Evolutionary conservation across 2,113 vertebrate genomes (phyloP).

Genomic region (Condylura cristata): DNA sequence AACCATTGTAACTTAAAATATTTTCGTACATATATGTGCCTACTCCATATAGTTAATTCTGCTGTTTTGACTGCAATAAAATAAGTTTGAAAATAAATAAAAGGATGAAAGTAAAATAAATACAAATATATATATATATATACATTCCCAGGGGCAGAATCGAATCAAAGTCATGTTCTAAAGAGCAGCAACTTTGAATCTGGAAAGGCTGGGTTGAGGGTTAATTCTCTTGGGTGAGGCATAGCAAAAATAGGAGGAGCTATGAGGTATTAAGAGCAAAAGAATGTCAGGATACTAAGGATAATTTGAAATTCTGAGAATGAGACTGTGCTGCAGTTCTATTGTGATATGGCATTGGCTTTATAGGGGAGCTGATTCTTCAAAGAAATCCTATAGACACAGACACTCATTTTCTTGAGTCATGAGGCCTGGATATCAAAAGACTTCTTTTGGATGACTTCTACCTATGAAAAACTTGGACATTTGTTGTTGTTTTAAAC

Average conservation of each 20-base stretch:
- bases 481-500: neutral
- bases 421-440: neutral
- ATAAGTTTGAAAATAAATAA: conserved; percentile 76
- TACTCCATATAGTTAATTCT: conserved; percentile 94
- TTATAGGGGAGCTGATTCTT: neutral
- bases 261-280: neutral
- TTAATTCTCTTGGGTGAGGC: neutral
- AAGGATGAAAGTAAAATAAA: conserved; percentile 77
- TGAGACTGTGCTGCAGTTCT: neutral
- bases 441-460: neutral
- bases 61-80: conserved; percentile 94
- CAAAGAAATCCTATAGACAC: neutral
- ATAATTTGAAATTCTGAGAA: neutral
- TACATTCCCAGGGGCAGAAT: neutral
- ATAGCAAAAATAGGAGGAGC: neutral
- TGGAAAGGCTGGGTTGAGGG: neutral
- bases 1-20: conserved; percentile 82
- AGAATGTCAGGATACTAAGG: neutral
- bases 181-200: neutral
- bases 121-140: neutral
- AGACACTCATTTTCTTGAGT: neutral
- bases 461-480: neutral
- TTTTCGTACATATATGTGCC: conserved; percentile 86
- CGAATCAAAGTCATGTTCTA: neutral
- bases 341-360: neutral